Evolutionary conservation across 2,888 invertebrate genomes (phyloP).

Genomic region (Hydropsyche betteni): DNA sequence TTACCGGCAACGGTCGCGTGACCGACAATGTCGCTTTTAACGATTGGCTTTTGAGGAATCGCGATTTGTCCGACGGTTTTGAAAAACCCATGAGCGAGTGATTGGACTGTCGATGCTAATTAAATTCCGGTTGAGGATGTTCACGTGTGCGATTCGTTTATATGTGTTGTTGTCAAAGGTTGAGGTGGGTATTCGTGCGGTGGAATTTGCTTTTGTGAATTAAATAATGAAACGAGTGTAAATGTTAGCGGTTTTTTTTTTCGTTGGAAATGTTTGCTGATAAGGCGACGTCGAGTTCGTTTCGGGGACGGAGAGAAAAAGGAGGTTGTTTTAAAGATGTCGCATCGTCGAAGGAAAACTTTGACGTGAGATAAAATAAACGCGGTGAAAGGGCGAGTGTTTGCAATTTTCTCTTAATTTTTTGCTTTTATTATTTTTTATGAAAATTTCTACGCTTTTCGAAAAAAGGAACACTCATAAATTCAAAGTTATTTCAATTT

Average conservation of each 20-base stretch:
- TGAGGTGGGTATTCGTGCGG: no score
- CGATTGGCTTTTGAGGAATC: no score
- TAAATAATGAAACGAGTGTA: no score
- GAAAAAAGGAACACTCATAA: no score
- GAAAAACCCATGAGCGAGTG: conserved; percentile 20
- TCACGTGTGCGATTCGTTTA: background rate
- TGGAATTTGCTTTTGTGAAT: no score
- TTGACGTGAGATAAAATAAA: conserved; percentile 17
- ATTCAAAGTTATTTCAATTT: no score
- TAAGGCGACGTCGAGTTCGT: conserved; percentile 8
- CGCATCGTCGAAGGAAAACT: background rate
- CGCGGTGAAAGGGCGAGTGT: conserved; percentile 11
- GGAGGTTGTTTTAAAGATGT: background rate
- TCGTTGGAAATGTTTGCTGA: background rate
- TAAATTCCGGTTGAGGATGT: background rate
- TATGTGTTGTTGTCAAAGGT: no score
- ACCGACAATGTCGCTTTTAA: no score
- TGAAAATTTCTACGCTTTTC: no score
- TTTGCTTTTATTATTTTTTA: background rate
- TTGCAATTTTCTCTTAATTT: conserved; percentile 19
- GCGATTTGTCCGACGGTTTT: no score
- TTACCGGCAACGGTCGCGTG: no score
- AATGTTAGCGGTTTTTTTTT: no score
- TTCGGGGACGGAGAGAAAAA: background rate
- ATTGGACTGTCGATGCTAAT: conserved; percentile 2